Conservation (phyloP, 2,797 vertebrate species). For the Mareca penelope region DNA sequence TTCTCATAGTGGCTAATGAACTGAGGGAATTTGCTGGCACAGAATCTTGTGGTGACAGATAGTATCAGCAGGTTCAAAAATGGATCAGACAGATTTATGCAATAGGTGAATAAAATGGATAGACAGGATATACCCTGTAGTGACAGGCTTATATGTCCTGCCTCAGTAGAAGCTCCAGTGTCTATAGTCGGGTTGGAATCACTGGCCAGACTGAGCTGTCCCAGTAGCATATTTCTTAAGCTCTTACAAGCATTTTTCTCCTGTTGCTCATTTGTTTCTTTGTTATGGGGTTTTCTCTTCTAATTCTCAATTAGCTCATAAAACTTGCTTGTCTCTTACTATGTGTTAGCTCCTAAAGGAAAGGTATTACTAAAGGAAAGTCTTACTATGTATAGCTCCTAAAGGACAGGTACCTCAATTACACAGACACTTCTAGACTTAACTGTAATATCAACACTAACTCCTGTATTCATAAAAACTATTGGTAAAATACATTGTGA, state of each 20-base stretch:
- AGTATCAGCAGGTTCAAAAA: not conserved
- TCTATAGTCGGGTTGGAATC: not conserved
- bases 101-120: not conserved
- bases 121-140: not conserved
- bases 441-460: not conserved
- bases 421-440: not conserved
- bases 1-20: not conserved
- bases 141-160: not conserved
- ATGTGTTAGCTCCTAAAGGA: not conserved
- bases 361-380: not conserved
- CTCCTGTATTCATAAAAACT: not conserved
- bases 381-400: not conserved
- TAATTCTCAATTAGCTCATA: not conserved
- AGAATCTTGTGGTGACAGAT: not conserved
- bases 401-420: not conserved
- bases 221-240: not conserved
- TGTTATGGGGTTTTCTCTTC: not conserved
- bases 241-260: not conserved
- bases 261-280: not conserved
- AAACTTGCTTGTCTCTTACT: not conserved
- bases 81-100: not conserved
- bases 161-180: not conserved
- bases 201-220: not conserved
- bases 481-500: not conserved
- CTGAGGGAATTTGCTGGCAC: not conserved